These are phyloP conservation scores for Vidua macroura DNA, from an alignment of 2,113 vertebrate species.

Conservation along the genomic window DNA sequence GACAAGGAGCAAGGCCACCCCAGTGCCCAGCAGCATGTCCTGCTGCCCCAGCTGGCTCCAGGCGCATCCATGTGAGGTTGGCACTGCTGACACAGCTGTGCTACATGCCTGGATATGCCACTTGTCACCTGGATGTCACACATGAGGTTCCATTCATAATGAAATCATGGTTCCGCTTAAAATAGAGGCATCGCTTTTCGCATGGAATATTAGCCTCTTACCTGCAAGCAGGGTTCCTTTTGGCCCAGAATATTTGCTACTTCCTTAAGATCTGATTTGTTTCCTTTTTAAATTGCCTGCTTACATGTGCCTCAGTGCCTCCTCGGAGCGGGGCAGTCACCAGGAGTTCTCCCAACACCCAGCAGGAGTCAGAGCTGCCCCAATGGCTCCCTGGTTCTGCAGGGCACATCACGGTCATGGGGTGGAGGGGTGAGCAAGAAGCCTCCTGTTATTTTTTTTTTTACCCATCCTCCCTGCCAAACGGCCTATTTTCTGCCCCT, in stretches of 20 bases:
- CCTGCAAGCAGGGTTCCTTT: neutral
- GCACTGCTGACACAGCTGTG: neutral
- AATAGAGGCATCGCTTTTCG: rapidly evolving
- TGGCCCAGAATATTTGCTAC: neutral
- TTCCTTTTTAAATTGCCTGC: neutral
- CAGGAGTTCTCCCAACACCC: neutral
- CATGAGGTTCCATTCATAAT: rapidly evolving
- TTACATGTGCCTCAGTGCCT: neutral
- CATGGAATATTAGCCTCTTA: neutral
- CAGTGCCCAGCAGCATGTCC: neutral
- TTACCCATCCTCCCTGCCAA: slow-evolving; percentile 70
- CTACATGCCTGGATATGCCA: neutral
- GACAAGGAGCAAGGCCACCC: rapidly evolving
- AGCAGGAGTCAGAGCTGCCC: neutral
- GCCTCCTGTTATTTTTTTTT: slow-evolving; percentile 13
- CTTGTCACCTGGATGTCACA: neutral
- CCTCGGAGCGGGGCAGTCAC: rapidly evolving
- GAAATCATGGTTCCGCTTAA: neutral
- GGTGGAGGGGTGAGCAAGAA: slow-evolving; percentile 68
- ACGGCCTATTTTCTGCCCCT: slow-evolving; percentile 85
- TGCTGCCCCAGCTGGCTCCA: neutral
- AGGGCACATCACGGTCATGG: slow-evolving; percentile 33
- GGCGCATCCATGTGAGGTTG: neutral
- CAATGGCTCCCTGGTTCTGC: slow-evolving; percentile 4
- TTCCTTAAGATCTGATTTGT: neutral